phyloP scores from a whole-genome alignment of 2,797 vertebrate species.

The Carduelis carduelis region DNA sequence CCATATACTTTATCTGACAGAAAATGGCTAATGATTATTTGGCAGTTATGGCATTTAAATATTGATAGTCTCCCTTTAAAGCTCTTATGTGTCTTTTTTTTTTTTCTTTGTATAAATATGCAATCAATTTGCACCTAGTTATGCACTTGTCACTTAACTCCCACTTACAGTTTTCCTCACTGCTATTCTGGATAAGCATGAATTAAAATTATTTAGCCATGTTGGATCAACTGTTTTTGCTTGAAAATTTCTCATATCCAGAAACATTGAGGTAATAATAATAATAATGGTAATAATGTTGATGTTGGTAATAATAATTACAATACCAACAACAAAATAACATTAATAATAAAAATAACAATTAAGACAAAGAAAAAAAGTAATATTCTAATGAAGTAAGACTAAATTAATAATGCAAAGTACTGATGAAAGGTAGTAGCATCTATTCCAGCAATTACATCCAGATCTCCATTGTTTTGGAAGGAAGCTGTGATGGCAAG shows the following conservation, averaged over 20 bases:
- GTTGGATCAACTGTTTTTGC: background rate
- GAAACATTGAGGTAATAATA: background rate
- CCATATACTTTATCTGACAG: background rate
- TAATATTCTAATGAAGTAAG: background rate
- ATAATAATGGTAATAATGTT: background rate
- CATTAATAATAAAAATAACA: background rate
- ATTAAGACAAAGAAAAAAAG: background rate
- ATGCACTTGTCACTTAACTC: slow-evolving; percentile 16
- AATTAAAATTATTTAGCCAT: background rate
- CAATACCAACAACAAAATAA: background rate
- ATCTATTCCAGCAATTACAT: background rate
- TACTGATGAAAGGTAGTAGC: background rate
- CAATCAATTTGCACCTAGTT: slow-evolving; percentile 35
- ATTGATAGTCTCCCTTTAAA: slow-evolving; percentile 30
- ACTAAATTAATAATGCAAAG: background rate
- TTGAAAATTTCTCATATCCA: background rate
- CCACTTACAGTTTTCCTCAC: background rate
- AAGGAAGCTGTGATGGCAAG: background rate
- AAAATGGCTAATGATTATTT: slow-evolving; percentile 28
- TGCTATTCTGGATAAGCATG: background rate
- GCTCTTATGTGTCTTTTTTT: slow-evolving; percentile 13
- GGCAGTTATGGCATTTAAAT: slow-evolving; percentile 30
- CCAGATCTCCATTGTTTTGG: background rate
- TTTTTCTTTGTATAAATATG: slow-evolving; percentile 22
- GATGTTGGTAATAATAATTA: background rate